These are phyloP conservation scores for Pelmatolapia mariae DNA, from an alignment of 2,113 vertebrate species.

Conservation along the genomic window DNA sequence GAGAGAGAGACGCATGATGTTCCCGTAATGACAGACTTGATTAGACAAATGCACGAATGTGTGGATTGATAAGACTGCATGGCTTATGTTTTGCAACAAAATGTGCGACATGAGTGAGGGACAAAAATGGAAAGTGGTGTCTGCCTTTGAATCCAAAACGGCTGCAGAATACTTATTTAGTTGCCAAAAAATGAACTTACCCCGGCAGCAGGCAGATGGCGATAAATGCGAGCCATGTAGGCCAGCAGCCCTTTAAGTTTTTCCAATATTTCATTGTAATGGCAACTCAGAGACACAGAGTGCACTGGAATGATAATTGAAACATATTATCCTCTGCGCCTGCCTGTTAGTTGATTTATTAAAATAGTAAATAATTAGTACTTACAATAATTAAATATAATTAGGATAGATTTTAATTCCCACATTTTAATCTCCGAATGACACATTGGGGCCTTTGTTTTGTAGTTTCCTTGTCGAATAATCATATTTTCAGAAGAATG, in stretches of 20 bases:
- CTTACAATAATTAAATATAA: background rate
- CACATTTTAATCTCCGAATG: background rate
- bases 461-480: background rate
- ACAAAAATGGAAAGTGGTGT: background rate
- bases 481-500: background rate
- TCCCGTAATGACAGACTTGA: background rate
- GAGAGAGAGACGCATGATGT: background rate
- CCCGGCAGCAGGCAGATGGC: constrained; percentile 67
- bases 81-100: background rate
- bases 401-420: background rate
- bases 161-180: constrained; percentile 37
- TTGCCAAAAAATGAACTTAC: constrained; percentile 29
- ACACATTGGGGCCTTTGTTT: background rate
- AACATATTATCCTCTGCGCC: background rate
- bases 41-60: background rate
- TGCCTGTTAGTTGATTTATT: background rate
- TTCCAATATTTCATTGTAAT: constrained; percentile 26
- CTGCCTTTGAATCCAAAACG: background rate
- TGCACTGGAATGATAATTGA: background rate
- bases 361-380: background rate
- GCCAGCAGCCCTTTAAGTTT: constrained; percentile 9
- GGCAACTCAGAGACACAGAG: background rate
- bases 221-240: constrained; percentile 49
- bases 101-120: background rate
- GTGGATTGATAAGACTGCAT: background rate